A percentile compares a stretch with the other conserved stretches of the same genome.
These are phyloP conservation scores for Chaitophorus viminalis DNA, from an alignment of 2,888 invertebrate species.

Conservation along the genomic window DNA sequence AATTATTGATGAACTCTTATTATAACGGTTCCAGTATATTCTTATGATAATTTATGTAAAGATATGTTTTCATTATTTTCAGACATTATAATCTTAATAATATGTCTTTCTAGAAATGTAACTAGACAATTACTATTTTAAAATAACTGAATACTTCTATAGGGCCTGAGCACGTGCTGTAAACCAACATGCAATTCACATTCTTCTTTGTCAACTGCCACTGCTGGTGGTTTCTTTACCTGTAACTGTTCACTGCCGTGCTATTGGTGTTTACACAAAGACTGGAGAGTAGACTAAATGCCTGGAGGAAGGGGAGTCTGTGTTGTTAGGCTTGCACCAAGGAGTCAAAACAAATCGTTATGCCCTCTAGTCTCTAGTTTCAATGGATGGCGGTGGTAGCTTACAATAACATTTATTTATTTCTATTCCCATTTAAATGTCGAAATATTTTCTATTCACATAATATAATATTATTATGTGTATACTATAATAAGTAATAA, in stretches of 20 bases:
- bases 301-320: background rate
- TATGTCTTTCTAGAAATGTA: background rate
- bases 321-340: slow-evolving; percentile 9
- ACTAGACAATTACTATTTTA: slow-evolving; percentile 36
- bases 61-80: background rate
- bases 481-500: slow-evolving; percentile 51
- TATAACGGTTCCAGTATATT: no score
- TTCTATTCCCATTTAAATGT: slow-evolving; percentile 56
- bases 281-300: background rate
- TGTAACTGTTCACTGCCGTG: background rate
- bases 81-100: background rate
- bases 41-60: background rate
- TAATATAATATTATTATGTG: slow-evolving; percentile 17
- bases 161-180: slow-evolving; percentile 26
- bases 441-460: slow-evolving; percentile 60
- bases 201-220: slow-evolving; percentile 28
- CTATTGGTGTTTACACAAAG: slow-evolving; percentile 30
- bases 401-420: slow-evolving; percentile 49
- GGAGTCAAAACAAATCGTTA: slow-evolving; percentile 58
- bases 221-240: slow-evolving; percentile 8
- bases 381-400: slow-evolving; percentile 24
- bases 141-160: background rate
- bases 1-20: no score
- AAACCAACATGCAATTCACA: slow-evolving; percentile 40
- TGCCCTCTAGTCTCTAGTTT: background rate